Conservation (phyloP, 2,113 vertebrate species). For the Ceyx margarethae region DNA sequence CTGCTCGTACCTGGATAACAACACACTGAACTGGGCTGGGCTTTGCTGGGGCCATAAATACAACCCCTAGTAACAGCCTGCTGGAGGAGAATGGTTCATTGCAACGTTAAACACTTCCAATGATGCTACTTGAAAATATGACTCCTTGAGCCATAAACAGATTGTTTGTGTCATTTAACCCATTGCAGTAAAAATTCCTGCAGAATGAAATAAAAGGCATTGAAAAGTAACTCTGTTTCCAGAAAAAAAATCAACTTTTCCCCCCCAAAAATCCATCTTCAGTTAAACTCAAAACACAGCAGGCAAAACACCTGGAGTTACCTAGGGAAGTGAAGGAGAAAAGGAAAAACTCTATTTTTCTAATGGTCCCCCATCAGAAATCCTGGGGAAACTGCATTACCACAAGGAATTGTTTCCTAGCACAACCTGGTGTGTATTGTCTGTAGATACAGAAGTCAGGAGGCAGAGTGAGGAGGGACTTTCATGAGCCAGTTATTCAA, state of each 20-base stretch:
- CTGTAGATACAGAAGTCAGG: constrained; percentile 7
- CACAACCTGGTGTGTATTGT: neutral
- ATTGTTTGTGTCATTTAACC: neutral
- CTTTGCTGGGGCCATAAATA: neutral
- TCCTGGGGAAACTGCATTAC: neutral
- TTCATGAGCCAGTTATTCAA: constrained; percentile 46
- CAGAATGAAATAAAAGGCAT: neutral
- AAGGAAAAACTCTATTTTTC: neutral
- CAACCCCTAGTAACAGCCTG: neutral
- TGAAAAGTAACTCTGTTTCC: neutral
- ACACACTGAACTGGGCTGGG: neutral
- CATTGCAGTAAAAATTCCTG: neutral
- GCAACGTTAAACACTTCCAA: neutral
- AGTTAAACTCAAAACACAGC: neutral
- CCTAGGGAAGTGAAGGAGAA: neutral
- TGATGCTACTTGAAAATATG: neutral
- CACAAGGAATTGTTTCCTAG: neutral
- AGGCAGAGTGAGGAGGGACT: constrained; percentile 22
- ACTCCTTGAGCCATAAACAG: neutral
- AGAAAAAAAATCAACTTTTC: neutral
- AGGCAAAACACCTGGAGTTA: neutral
- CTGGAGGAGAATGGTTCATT: neutral
- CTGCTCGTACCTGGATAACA: neutral
- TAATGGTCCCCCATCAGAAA: neutral
- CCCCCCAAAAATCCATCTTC: neutral